Percentiles rank a stretch among this genome's conserved stretches.
These are phyloP conservation scores for Dicranocentrus wangi DNA, from an alignment of 2,888 invertebrate genomes.

Conservation along the genomic window DNA sequence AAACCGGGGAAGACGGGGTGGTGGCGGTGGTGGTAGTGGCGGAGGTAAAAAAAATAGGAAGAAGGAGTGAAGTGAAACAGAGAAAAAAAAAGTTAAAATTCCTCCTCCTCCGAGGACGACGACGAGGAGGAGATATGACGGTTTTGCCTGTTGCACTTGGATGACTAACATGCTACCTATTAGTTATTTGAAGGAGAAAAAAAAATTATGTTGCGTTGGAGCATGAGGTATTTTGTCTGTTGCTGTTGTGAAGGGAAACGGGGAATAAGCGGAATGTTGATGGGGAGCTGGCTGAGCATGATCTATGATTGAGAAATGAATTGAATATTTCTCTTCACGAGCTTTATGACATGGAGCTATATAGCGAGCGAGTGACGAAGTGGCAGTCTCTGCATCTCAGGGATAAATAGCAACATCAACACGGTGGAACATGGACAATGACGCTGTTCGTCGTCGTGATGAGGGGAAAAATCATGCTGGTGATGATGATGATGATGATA, in stretches of 20 bases:
- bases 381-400: not conserved
- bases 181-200: slow-evolving; percentile 16
- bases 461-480: slow-evolving; percentile 29
- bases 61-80: slow-evolving; percentile 31
- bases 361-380: not conserved
- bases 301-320: slow-evolving; percentile 31
- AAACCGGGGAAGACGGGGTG: slow-evolving; percentile 15
- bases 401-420: not conserved
- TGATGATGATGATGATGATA: slow-evolving; percentile 10
- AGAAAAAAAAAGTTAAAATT: slow-evolving; percentile 33
- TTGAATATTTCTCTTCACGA: slow-evolving; percentile 44
- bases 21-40: slow-evolving; percentile 25
- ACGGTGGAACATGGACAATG: slow-evolving; percentile 49
- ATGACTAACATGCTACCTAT: slow-evolving; percentile 52
- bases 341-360: slow-evolving; percentile 15
- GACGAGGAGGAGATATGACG: slow-evolving; percentile 15
- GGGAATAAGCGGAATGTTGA: slow-evolving; percentile 1
- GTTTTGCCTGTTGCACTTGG: slow-evolving; percentile 31
- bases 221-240: slow-evolving; percentile 12
- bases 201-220: slow-evolving; percentile 4
- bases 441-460: slow-evolving; percentile 37
- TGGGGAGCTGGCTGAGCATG: too few relatives aligned
- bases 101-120: too few relatives aligned
- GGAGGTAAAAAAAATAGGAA: slow-evolving; percentile 45
- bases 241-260: not conserved